Base-by-base conservation (phyloP, 2,888 invertebrate species). In the Seira musarum region DNA sequence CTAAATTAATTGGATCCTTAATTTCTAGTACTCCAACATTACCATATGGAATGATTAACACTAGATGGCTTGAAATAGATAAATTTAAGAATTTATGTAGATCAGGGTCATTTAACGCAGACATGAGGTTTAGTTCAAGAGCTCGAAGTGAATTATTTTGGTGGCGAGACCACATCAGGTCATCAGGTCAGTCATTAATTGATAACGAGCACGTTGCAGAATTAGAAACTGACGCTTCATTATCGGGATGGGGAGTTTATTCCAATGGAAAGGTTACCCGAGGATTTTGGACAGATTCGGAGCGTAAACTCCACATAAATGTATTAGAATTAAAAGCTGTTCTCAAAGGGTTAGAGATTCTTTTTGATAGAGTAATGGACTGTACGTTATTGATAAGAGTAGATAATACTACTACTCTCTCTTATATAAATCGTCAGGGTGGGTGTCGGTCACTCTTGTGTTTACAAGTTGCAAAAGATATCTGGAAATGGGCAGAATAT, bases 401-500 rank as follows among this genome's bases (percentile, higher is more conserved):
- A 19, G 78, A 78, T 71, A 78, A 78, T 66, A 64, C 57, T 57
- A 15, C 78, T 17, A 65, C 78, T 1, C 71, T 78, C 2, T 24
- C 78, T 13, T 78, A 78, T 25, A 53, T 78, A 19, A 66, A 64
- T 57, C 40, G 21, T 46, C 21, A 46, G 2, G 78, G 78, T 15
- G 78, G 78, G 1, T 71, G 71, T 13, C 70, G 57, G 21, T 78
- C 78, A 1, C 24, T 3, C 1, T 17, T 1, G 2, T 46, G 70
- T 15, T 65, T 66, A 1, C 5, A 2, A 30, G 1, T 81, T 5
- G 76, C 81, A 0, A 2, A 72, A 60, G 30, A 77, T 2, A 22
- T 81, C 1, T 81, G 81, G 77, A n/a, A 57, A 0, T 81, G 77
- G 77, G 68, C 64, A n/a, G 64, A 77, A 1, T 2, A 5, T 8